Base-by-base conservation (phyloP, 1,140 invertebrate species). In the Achroia grisella region DNA sequence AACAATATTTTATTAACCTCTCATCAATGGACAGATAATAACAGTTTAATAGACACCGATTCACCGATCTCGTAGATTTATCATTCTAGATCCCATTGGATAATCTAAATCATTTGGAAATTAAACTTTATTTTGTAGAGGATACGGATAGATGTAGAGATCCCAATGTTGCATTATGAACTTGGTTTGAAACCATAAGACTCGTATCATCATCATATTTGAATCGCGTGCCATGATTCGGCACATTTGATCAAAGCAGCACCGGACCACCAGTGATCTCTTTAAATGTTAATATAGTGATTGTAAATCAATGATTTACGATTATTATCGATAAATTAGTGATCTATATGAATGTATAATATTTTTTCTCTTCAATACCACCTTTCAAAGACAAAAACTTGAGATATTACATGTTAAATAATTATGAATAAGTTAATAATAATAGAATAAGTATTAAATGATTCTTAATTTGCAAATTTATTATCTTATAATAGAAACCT, bases 151-250 rank as follows among this genome's bases (percentile, higher is more conserved):
- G 45, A 30, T 34, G 23, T 34, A 35, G 14, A 14, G 30, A 40
- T 35, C 15, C 42, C 48, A n/a, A 40, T 23, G 6, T 23, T 23
- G 17, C 17, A 3, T 23, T 6, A 44, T 60, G 50, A 56, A 17
- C 11, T 59, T 52, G 60, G 62, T 44, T 43, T 52, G 47, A 31
- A 27, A 51, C 56, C 57, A 62, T 62, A 77, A 80, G 71, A 78
- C 69, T 69, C 71, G 71, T 79, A 80, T 80, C 72, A 70, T 69
- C 63, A 61, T 79, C 75, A 74, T 74, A 75, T 79, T 72, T 71
- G 73, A 80, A 83, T 73, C 76, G 71, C 76, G 77, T 80, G 75
- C 77, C 63, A 61, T 84, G 79, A 84, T 77, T 79, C 77, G 75
- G 79, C 79, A 66, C 70, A 73, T 71, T 74, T 65, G 67, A 67